Evolutionary conservation across 2,113 vertebrate genomes (phyloP).

Genomic region (Mobula hypostoma): DNA sequence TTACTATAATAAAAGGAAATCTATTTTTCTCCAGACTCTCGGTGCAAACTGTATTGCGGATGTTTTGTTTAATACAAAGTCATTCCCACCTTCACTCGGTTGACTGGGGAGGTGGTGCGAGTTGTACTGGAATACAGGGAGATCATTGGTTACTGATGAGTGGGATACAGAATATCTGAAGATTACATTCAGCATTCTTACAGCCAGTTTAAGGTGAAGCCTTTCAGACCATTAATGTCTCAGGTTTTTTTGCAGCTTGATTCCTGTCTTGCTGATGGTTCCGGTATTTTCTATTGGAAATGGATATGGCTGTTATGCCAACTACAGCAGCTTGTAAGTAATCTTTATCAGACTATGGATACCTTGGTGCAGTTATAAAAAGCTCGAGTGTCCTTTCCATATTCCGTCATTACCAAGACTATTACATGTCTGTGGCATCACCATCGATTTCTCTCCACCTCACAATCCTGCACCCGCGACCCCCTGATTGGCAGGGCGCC

Average conservation of each 20-base stretch:
- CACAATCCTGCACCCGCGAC: neutral
- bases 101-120: no score
- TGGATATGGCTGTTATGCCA: slow-evolving; percentile 62
- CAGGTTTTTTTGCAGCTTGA: slow-evolving; percentile 52
- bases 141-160: neutral
- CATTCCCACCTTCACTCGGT: neutral
- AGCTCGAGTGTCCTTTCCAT: neutral
- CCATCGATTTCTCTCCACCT: neutral
- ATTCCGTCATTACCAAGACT: neutral
- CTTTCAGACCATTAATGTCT: neutral
- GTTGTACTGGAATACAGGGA: neutral
- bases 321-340: slow-evolving; percentile 76
- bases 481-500: neutral
- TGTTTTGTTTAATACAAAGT: neutral
- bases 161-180: neutral
- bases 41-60: neutral
- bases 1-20: no score
- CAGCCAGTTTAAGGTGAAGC: neutral
- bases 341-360: slow-evolving; percentile 31
- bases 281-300: slow-evolving; percentile 72
- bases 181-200: neutral
- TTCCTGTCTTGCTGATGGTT: slow-evolving; percentile 70
- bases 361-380: neutral
- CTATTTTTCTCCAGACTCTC: neutral
- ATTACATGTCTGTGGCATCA: neutral